phyloP scores from a whole-genome alignment of 2,797 vertebrate species.

The Helarctos malayanus region DNA sequence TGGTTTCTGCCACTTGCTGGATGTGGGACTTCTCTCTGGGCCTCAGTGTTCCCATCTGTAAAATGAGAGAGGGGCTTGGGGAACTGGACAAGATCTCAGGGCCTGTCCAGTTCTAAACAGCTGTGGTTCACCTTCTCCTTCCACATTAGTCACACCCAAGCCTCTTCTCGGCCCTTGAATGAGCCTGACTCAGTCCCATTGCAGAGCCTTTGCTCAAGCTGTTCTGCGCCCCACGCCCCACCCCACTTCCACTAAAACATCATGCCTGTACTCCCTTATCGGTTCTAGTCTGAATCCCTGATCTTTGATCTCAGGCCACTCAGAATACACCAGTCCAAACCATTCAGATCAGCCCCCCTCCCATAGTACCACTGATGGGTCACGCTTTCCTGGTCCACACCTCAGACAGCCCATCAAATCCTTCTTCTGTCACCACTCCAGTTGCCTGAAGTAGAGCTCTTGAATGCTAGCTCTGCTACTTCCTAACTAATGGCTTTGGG shows the following conservation, averaged over 20 bases:
- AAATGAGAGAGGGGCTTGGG: neutral
- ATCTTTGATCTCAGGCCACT: neutral
- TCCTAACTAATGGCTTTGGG: neutral
- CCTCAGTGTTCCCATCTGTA: neutral
- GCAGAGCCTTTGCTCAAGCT: neutral
- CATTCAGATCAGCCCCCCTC: neutral
- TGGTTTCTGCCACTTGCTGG: constrained; percentile 11
- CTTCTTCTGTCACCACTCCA: neutral
- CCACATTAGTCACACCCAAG: neutral
- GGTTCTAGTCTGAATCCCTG: neutral
- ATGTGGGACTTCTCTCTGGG: neutral
- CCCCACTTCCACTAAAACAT: neutral
- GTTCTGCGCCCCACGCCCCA: neutral
- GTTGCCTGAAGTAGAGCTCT: neutral
- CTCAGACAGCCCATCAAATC: neutral
- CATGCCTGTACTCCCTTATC: neutral
- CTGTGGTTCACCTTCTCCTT: neutral
- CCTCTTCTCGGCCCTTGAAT: neutral
- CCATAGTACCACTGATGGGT: neutral
- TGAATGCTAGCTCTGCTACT: neutral
- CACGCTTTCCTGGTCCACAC: neutral
- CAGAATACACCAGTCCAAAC: constrained; percentile 6
- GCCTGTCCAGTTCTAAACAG: constrained; percentile 10
- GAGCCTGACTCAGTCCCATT: neutral
- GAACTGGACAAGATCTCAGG: neutral